Percentiles rank a stretch among this genome's conserved stretches.
phyloP scores from a whole-genome alignment of 2,113 vertebrate species.

The Mobula birostris region DNA sequence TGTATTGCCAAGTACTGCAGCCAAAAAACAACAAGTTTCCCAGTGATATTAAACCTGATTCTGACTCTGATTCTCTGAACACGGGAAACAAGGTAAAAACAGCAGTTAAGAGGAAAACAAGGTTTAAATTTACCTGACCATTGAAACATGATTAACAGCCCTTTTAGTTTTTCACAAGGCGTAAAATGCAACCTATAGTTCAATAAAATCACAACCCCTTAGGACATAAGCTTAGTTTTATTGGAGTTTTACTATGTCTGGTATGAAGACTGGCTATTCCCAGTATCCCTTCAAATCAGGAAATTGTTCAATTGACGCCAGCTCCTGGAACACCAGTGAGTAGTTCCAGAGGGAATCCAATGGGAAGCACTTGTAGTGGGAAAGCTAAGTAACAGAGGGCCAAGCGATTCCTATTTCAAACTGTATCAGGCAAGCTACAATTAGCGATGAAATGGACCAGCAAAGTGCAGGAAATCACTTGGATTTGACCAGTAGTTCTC shows the following conservation, averaged over 20 bases:
- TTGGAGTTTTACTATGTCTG: background rate
- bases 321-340: background rate
- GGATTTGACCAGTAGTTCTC: background rate
- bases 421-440: background rate
- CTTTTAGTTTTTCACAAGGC: background rate
- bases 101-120: no score
- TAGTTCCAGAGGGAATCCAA: background rate
- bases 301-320: background rate
- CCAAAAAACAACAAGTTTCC: no score
- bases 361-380: background rate
- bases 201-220: background rate
- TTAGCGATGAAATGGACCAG: background rate
- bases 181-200: background rate
- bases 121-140: background rate
- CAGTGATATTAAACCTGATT: no score
- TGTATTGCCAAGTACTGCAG: no score
- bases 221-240: background rate
- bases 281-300: slow-evolving; percentile 3
- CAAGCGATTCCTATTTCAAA: background rate
- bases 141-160: background rate
- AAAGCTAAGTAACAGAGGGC: background rate
- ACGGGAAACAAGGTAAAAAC: background rate
- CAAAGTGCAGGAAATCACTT: slow-evolving; percentile 22
- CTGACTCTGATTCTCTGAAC: no score
- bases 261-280: background rate